These are phyloP conservation scores for Drosophila arizonae DNA, from an alignment of 1,140 invertebrate genomes.

Conservation along the genomic window DNA sequence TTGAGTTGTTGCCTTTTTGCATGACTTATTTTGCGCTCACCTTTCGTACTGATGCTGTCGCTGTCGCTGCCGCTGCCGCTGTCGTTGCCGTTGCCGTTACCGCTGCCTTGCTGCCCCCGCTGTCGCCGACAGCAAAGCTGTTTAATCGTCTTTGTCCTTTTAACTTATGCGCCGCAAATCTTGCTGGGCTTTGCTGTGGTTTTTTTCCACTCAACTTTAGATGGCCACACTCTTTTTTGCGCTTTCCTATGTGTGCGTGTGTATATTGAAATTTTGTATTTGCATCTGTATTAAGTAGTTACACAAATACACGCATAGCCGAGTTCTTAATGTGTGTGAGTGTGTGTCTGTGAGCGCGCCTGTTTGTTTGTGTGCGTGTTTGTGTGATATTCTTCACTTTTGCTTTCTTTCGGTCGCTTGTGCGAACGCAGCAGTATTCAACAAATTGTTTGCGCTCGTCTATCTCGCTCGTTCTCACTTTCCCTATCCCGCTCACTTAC, in stretches of 20 bases:
- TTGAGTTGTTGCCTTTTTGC: constrained; percentile 56
- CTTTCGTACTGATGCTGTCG: constrained; percentile 57
- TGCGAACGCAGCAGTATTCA: constrained; percentile 57
- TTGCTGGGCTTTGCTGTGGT: constrained; percentile 45
- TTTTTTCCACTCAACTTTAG: constrained; percentile 47
- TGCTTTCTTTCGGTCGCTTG: constrained; percentile 63
- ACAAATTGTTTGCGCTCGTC: constrained; percentile 75
- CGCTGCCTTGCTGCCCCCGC: too few relatives aligned
- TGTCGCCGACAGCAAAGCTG: constrained; percentile 35
- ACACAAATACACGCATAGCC: constrained; percentile 10
- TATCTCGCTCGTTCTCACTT: constrained; percentile 38
- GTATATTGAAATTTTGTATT: constrained; percentile 54
- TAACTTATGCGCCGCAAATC: constrained; percentile 77
- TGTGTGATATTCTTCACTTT: constrained; percentile 47
- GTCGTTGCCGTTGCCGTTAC: too few relatives aligned
- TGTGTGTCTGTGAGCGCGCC: not conserved
- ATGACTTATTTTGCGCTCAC: constrained; percentile 78
- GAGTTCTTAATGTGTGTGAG: not conserved
- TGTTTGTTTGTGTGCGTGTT: not conserved
- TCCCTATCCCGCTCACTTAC: constrained; percentile 26
- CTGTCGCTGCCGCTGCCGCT: constrained; percentile 4
- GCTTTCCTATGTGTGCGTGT: constrained; percentile 24
- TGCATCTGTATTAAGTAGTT: constrained; percentile 46
- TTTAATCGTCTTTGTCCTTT: constrained; percentile 77
- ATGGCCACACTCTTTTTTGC: constrained; percentile 40